Percentiles rank a stretch among this genome's conserved stretches.
Evolutionary conservation across 1,140 invertebrate genomes (phyloP).

Genomic region (Yoshiicerus persimilis): DNA sequence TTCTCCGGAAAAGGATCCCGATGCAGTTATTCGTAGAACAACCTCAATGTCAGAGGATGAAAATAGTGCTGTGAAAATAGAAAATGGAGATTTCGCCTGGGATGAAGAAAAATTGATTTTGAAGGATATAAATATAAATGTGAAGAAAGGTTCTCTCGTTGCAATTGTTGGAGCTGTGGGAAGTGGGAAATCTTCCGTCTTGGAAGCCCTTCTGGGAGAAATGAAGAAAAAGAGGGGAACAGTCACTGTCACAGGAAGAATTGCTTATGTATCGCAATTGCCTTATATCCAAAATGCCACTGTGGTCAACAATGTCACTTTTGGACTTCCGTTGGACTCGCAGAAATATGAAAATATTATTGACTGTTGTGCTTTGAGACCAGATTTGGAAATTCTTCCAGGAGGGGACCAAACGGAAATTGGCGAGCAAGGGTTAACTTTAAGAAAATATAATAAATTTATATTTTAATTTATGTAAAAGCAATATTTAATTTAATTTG

Average conservation of each 20-base stretch:
- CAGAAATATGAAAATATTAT: slow-evolving; percentile 58
- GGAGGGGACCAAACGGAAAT: slow-evolving; percentile 67
- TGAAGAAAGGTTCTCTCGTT: slow-evolving; percentile 55
- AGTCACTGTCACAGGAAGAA: slow-evolving; percentile 61
- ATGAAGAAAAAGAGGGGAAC: slow-evolving; percentile 55
- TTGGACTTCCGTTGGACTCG: slow-evolving; percentile 52
- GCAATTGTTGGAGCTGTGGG: slow-evolving; percentile 63
- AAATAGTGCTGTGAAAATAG: slow-evolving; percentile 63
- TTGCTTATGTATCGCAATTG: slow-evolving; percentile 60
- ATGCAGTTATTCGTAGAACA: slow-evolving; percentile 62
- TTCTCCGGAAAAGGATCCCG: slow-evolving; percentile 51
- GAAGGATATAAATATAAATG: slow-evolving; percentile 51
- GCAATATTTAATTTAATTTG: too few species aligned
- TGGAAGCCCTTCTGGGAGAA: slow-evolving; percentile 63
- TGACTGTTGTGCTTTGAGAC: slow-evolving; percentile 58
- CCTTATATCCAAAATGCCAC: slow-evolving; percentile 62
- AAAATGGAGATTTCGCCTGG: slow-evolving; percentile 77
- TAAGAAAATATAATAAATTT: too few species aligned
- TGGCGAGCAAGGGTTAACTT: slow-evolving; percentile 59
- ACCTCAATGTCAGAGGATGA: slow-evolving; percentile 68
- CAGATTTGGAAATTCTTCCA: slow-evolving; percentile 61
- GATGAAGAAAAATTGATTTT: slow-evolving; percentile 49
- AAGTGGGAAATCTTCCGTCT: slow-evolving; percentile 62
- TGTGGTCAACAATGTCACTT: slow-evolving; percentile 59
- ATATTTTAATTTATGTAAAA: too few species aligned